Evolutionary conservation across 2,888 invertebrate genomes (phyloP), one percentile per base, ranked within the genome.

Genomic region (Orthosia gothica): DNA sequence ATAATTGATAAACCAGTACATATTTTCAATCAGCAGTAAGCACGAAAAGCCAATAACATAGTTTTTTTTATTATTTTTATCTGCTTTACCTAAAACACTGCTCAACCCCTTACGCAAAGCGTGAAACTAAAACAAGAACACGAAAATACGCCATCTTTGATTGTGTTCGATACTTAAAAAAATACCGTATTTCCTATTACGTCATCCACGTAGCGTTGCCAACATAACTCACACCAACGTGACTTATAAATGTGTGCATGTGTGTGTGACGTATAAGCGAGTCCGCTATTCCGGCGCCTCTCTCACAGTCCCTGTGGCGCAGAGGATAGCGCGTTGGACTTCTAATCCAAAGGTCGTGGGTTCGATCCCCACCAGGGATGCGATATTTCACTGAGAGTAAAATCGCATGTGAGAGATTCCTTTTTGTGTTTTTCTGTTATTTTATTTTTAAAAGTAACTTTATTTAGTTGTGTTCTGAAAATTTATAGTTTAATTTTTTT

Each of bases 341-440:
- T 98, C 98, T 98, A 98, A 98, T 98, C 98, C 98, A 98, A 98
- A 98, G 98, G 98, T 98, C 98, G 98, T 97, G 98, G 98, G 98
- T 98, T 98, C 98, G 98, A 98, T 98, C 98, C 98, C 98, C 98
- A 97, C 98, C 97, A 97, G 98, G 97, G 98, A 98, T 98, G 97
- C 89, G 59, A 78, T 75, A 23, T 76, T 49, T 75, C 85, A 84
- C 74, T 79, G 67, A 11, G 77, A 70, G 40, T 81, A 0, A 70
- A 3, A 80, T 80, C 80, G 40, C 58, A 67, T 5, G 81, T 83
- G 81, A 79, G 54, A 66, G 12, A 45, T 12, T 61, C 20, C 18
- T 80, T 81, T 83, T 79, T 57, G 5, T n/a, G 3, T 2, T 55
- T 55, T 69, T 49, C 49, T 55, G 0, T 0, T 2, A 5, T 66